Evolutionary conservation across 2,888 invertebrate genomes (phyloP).

Genomic region (Euphydryas editha): DNA sequence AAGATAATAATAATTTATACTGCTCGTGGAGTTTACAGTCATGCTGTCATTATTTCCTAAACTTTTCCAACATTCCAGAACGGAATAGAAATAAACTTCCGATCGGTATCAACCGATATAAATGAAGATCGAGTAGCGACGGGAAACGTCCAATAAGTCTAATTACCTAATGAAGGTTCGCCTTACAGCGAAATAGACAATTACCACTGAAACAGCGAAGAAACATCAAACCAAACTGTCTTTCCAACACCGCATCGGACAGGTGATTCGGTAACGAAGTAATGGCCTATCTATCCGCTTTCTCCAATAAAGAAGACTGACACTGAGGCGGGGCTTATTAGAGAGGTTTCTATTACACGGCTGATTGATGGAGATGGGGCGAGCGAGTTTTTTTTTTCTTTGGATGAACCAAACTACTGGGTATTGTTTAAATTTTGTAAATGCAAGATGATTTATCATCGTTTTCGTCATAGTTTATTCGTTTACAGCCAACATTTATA

Average conservation of each 20-base stretch:
- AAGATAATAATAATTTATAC: too few species aligned
- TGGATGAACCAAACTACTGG: conserved; percentile 7
- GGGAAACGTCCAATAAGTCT: conserved; percentile 15
- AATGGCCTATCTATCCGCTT: conserved; percentile 40
- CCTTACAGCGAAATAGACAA: conserved; percentile 19
- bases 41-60: neutral
- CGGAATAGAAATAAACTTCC: neutral
- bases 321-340: conserved; percentile 39
- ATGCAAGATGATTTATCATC: neutral
- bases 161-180: conserved; percentile 16
- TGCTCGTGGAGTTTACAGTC: neutral
- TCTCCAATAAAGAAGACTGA: conserved; percentile 43
- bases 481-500: neutral
- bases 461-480: too few species aligned
- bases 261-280: conserved; percentile 31
- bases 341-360: conserved; percentile 40
- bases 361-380: conserved; percentile 39
- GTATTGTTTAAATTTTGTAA: conserved; percentile 5
- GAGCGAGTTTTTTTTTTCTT: conserved; percentile 29
- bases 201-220: conserved; percentile 18
- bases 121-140: conserved; percentile 16
- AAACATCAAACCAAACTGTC: conserved; percentile 18
- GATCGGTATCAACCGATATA: conserved; percentile 9
- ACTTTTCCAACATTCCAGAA: neutral
- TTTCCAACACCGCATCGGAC: conserved; percentile 12